Percentiles rank a stretch among this genome's conserved stretches.
These are phyloP conservation scores for Trochalopteron elliotii DNA, from an alignment of 2,113 vertebrate genomes.

Conservation along the genomic window DNA sequence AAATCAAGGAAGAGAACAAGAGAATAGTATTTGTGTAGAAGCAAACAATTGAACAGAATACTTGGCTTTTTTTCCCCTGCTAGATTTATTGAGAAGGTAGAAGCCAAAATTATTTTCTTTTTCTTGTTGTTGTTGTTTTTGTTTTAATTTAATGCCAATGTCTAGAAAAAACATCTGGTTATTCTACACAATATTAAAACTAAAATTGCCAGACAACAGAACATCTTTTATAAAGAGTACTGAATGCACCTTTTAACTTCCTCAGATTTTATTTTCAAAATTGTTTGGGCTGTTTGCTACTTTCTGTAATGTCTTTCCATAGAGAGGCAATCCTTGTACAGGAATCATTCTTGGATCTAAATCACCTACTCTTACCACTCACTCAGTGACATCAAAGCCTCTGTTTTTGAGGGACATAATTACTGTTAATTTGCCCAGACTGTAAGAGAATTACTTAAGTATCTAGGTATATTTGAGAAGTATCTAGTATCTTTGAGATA, in stretches of 20 bases:
- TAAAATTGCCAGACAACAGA: slow-evolving; percentile 45
- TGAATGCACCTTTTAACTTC: slow-evolving; percentile 6
- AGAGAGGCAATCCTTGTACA: neutral
- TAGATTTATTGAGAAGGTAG: slow-evolving; percentile 56
- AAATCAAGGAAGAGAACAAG: slow-evolving; percentile 48
- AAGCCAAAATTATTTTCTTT: slow-evolving; percentile 23
- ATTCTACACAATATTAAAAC: slow-evolving; percentile 4
- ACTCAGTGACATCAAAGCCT: neutral
- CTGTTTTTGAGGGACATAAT: neutral
- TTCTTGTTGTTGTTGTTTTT: neutral
- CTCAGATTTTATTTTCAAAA: slow-evolving; percentile 23
- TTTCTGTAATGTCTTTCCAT: neutral
- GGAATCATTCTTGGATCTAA: neutral
- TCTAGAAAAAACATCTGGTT: slow-evolving; percentile 57
- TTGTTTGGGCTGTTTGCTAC: neutral
- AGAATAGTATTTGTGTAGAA: slow-evolving; percentile 46
- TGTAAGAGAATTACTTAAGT: neutral
- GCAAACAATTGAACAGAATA: slow-evolving; percentile 41
- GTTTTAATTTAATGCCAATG: slow-evolving; percentile 43
- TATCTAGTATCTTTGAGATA: no score
- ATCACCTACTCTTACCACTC: neutral
- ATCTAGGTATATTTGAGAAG: no score
- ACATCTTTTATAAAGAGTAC: slow-evolving; percentile 3
- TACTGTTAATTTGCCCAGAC: neutral
- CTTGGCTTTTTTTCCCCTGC: slow-evolving; percentile 38